A percentile compares a stretch with the other conserved stretches of the same genome.
Evolutionary conservation across 2,797 vertebrate genomes (phyloP).

Genomic region (Nannoperca australis): DNA sequence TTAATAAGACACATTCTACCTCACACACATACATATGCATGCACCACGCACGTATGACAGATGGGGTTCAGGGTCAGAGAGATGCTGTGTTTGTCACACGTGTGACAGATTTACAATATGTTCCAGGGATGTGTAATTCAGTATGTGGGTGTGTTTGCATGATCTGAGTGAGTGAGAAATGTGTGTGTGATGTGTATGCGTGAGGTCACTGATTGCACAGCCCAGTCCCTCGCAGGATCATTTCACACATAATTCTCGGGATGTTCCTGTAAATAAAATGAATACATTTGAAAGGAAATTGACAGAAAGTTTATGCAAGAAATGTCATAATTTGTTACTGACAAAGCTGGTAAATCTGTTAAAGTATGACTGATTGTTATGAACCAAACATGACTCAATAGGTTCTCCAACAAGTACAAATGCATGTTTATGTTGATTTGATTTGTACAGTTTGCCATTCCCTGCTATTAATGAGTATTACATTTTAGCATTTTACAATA

Average conservation of each 20-base stretch:
- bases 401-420: background rate
- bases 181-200: conserved; percentile 33
- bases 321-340: background rate
- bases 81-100: conserved; percentile 61
- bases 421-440: background rate
- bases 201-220: conserved; percentile 52
- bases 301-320: background rate
- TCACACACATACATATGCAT: background rate
- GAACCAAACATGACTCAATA: background rate
- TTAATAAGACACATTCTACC: conserved; percentile 61
- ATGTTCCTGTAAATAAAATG: conserved; percentile 36
- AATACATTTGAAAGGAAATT: conserved; percentile 15
- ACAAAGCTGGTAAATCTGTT: background rate
- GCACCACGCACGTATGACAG: conserved; percentile 50
- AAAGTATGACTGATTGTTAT: background rate
- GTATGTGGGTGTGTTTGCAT: conserved; percentile 56
- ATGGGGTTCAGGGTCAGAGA: conserved; percentile 72
- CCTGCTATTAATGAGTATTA: background rate
- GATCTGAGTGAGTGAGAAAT: conserved; percentile 36
- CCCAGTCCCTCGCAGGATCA: conserved; percentile 23
- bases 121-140: conserved; percentile 55
- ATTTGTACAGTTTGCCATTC: background rate
- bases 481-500: background rate
- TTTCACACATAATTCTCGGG: conserved; percentile 7
- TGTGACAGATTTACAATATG: conserved; percentile 74